Evolutionary conservation across 2,113 vertebrate genomes (phyloP).

Genomic region (Chunga burmeisteri): DNA sequence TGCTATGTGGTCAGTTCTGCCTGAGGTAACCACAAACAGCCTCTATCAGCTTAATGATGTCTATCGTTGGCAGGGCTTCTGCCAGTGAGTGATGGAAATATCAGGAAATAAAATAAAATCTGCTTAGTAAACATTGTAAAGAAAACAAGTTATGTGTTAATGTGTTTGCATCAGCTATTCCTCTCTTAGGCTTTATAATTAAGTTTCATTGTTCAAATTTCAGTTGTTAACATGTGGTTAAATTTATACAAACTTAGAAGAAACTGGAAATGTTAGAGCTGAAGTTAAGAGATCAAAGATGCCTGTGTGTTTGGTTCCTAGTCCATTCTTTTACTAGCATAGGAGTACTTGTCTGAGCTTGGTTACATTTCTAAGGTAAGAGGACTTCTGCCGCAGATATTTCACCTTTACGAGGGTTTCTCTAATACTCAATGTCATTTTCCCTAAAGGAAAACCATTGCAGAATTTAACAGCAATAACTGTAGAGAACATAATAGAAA

Average conservation of each 20-base stretch:
- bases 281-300: not conserved
- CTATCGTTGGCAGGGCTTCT: not conserved
- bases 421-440: conserved; percentile 1
- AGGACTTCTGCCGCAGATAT: not conserved
- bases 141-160: not conserved
- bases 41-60: not conserved
- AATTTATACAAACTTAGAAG: not conserved
- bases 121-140: not conserved
- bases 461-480: conserved; percentile 41
- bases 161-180: not conserved
- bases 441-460: not conserved
- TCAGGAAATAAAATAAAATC: not conserved
- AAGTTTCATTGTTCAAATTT: not conserved
- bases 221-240: not conserved
- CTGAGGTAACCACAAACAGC: not conserved
- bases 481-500: conserved; percentile 37
- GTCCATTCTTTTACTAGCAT: not conserved
- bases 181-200: not conserved
- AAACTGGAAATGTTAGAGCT: not conserved
- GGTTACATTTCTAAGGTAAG: not conserved
- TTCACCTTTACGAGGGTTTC: not conserved
- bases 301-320: not conserved
- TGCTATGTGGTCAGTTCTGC: not conserved
- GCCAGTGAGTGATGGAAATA: not conserved
- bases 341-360: not conserved